phyloP scores from a whole-genome alignment of 2,888 invertebrate genomes.

The Caenorhabditis sp. region DNA sequence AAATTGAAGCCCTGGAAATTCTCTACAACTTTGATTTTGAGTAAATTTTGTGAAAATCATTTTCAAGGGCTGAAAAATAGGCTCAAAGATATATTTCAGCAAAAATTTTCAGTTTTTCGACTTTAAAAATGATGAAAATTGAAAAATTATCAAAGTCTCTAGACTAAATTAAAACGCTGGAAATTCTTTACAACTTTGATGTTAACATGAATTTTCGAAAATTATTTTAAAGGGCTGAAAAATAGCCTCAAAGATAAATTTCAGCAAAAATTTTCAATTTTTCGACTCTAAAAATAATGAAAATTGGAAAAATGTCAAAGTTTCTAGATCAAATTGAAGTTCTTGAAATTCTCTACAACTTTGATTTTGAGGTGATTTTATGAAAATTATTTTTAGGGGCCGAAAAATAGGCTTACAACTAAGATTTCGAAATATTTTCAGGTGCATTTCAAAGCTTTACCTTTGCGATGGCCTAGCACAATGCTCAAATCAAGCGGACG shows the following conservation, averaged over 20 bases:
- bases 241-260: not conserved
- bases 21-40: no score
- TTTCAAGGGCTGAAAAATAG: not conserved
- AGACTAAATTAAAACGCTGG: no score
- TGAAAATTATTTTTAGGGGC: not conserved
- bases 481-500: slow-evolving; percentile 61
- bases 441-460: slow-evolving; percentile 61
- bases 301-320: no score
- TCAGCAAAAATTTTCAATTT: not conserved
- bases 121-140: no score
- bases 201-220: not conserved
- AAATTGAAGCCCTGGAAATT: no score
- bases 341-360: not conserved
- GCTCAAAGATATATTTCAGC: no score
- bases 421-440: slow-evolving; percentile 10
- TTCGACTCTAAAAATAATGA: not conserved
- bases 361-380: not conserved
- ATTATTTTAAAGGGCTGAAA: not conserved
- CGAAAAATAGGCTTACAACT: not conserved
- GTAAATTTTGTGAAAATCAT: not conserved
- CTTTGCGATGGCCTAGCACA: slow-evolving; percentile 64
- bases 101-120: no score
- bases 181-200: not conserved
- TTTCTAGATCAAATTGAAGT: not conserved
- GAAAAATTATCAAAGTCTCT: no score